These are phyloP conservation scores for Sturnira hondurensis DNA, from an alignment of 2,113 vertebrate species.

Conservation along the genomic window DNA sequence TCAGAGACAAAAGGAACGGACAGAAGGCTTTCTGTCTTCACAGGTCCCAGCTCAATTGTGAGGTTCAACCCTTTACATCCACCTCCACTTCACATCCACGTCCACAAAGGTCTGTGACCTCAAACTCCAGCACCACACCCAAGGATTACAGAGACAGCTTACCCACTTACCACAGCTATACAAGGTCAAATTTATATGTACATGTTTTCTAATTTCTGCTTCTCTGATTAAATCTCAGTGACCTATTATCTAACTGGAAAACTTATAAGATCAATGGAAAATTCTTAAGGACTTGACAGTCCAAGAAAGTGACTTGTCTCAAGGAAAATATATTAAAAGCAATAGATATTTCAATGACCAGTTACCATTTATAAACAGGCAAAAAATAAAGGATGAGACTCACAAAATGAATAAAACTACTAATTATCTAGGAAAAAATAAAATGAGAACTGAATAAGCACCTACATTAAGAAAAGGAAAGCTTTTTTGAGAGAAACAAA, in stretches of 20 bases:
- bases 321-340: background rate
- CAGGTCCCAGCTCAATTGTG: background rate
- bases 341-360: background rate
- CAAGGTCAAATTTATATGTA: background rate
- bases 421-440: background rate
- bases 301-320: background rate
- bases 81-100: background rate
- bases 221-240: background rate
- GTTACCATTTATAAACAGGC: background rate
- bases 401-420: background rate
- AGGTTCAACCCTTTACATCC: background rate
- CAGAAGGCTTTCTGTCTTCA: background rate
- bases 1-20: background rate
- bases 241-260: background rate
- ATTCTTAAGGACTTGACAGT: background rate
- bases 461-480: background rate
- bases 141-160: background rate
- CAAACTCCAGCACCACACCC: background rate
- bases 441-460: background rate
- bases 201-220: background rate
- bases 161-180: too few relatives aligned
- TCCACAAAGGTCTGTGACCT: too few relatives aligned
- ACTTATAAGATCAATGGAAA: background rate
- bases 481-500: background rate
- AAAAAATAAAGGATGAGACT: background rate